Conservation (phyloP, 2,888 invertebrate species). For the Synanthedon vespiformis region DNA sequence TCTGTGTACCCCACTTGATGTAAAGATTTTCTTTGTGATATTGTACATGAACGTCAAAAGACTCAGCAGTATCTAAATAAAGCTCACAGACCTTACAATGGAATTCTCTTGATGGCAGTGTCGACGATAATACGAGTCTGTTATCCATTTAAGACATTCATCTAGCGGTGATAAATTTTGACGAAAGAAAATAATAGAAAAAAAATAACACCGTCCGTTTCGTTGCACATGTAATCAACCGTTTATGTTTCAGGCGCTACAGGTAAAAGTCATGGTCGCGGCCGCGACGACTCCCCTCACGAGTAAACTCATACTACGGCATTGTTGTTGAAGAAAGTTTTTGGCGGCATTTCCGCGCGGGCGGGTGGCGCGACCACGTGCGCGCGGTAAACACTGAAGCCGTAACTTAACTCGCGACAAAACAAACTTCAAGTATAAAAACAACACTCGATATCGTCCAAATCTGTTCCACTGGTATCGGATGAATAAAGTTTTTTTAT, state of each 20-base stretch:
- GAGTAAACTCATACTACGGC: conserved; percentile 41
- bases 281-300: conserved; percentile 31
- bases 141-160: conserved; percentile 68
- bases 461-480: conserved; percentile 18
- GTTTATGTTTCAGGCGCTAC: conserved; percentile 43
- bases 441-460: conserved; percentile 6
- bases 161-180: conserved; percentile 60
- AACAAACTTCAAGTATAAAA: conserved; percentile 2
- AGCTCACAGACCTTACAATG: conserved; percentile 83
- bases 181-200: conserved; percentile 63
- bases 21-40: conserved; percentile 84
- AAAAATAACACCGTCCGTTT: conserved; percentile 51
- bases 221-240: conserved; percentile 56
- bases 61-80: conserved; percentile 80
- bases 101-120: conserved; percentile 71
- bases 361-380: conserved; percentile 54
- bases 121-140: conserved; percentile 65
- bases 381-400: conserved; percentile 50
- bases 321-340: conserved; percentile 61
- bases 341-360: conserved; percentile 62
- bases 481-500: conserved; percentile 23
- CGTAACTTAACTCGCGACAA: conserved; percentile 3
- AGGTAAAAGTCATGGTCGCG: conserved; percentile 52
- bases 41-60: conserved; percentile 82
- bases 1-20: conserved; percentile 78